These are phyloP conservation scores for Anas flavirostris DNA, from an alignment of 2,797 vertebrate species.

Conservation along the genomic window DNA sequence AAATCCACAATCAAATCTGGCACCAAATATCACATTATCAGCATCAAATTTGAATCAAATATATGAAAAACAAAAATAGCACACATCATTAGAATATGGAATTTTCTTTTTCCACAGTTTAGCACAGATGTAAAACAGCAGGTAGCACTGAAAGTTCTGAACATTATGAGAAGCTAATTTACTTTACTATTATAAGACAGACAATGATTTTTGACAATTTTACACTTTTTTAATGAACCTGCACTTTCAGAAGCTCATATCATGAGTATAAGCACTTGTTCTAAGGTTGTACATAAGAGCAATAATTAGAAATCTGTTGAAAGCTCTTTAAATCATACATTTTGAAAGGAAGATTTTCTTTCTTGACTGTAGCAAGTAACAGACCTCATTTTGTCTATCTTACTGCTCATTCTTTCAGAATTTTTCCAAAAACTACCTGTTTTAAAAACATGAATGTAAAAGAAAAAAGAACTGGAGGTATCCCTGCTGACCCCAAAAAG, in stretches of 20 bases:
- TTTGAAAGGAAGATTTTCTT: not conserved
- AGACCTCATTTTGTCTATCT: not conserved
- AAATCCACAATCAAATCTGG: not conserved
- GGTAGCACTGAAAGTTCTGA: not conserved
- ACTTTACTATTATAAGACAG: not conserved
- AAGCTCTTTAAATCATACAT: not conserved
- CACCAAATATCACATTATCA: constrained; percentile 12
- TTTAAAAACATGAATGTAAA: not conserved
- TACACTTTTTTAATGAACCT: not conserved
- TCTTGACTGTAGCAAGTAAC: not conserved
- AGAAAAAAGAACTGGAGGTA: not conserved
- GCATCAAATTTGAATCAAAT: not conserved
- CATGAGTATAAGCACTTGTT: not conserved
- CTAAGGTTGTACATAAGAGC: not conserved
- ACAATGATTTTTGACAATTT: not conserved
- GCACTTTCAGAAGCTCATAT: not conserved
- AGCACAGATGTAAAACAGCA: not conserved
- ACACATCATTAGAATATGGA: not conserved
- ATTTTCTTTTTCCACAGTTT: not conserved
- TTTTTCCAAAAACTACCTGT: not conserved
- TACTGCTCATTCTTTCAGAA: not conserved
- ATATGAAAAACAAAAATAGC: not conserved
- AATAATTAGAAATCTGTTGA: not conserved
- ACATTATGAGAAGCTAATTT: not conserved
- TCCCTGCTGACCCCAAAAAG: not conserved